These are phyloP conservation scores for Kryptopterus vitreolus DNA, from an alignment of 2,797 vertebrate species.

Conservation along the genomic window DNA sequence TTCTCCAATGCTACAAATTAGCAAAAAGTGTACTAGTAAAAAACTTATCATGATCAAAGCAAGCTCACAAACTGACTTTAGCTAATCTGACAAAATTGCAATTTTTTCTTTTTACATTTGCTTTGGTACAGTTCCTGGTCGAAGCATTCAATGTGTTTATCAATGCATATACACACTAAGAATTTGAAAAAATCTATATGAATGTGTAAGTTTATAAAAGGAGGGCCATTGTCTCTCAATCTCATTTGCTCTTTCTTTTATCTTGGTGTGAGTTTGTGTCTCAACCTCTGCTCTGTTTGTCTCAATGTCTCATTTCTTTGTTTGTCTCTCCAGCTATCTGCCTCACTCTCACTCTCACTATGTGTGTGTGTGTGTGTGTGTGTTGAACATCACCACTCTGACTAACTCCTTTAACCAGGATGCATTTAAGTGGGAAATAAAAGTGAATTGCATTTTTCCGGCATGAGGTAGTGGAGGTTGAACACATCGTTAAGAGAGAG, in stretches of 20 bases:
- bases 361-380: background rate
- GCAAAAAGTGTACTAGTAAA: background rate
- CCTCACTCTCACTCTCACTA: background rate
- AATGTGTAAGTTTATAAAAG: no score
- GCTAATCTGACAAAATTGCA: background rate
- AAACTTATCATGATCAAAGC: background rate
- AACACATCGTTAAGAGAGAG: conserved; percentile 62
- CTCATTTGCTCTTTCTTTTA: background rate
- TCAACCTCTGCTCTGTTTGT: background rate
- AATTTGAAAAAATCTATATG: no score
- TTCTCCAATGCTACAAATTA: background rate
- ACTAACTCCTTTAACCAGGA: conserved; percentile 60
- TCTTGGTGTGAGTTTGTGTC: conserved; percentile 11
- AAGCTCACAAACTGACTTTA: background rate
- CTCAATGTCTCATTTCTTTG: background rate
- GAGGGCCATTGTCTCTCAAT: background rate
- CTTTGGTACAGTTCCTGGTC: background rate
- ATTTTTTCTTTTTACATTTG: background rate
- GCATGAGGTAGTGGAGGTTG: conserved; percentile 73
- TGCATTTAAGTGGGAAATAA: conserved; percentile 64
- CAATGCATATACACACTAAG: no score
- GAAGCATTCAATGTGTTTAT: background rate
- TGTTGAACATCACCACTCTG: conserved; percentile 51
- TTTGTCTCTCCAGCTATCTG: background rate
- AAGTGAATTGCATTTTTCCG: conserved; percentile 70